A percentile compares a stretch with the other conserved stretches of the same genome.
These are phyloP conservation scores for Aleadryas rufinucha DNA, from an alignment of 2,113 vertebrate species.

Conservation along the genomic window DNA sequence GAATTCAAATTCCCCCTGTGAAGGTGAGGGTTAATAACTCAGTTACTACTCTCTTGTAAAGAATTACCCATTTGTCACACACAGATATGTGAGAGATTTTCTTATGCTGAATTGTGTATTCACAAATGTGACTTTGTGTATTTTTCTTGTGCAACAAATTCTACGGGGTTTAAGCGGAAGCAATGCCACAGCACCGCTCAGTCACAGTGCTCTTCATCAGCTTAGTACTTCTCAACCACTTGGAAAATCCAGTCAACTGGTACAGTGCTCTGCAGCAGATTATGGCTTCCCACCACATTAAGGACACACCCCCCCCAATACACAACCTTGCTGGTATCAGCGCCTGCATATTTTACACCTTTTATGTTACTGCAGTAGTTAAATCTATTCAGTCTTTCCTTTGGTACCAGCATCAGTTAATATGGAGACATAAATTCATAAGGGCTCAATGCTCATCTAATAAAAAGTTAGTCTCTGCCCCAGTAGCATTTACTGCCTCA, in stretches of 20 bases:
- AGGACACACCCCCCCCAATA: neutral
- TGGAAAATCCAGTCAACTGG: neutral
- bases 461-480: neutral
- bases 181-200: neutral
- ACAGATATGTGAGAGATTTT: neutral
- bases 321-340: neutral
- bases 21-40: neutral
- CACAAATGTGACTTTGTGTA: neutral
- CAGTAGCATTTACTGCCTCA: constrained; percentile 46
- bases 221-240: neutral
- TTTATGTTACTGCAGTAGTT: neutral
- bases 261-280: neutral
- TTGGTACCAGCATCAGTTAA: neutral
- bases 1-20: neutral
- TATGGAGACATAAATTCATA: neutral
- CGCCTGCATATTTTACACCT: neutral
- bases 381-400: neutral
- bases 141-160: neutral
- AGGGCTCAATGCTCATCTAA: neutral
- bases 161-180: neutral
- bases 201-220: neutral
- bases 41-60: neutral
- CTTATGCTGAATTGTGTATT: neutral
- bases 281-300: neutral
- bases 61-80: neutral